Conservation (phyloP, 1,140 invertebrate species). For the Anastrepha ludens region DNA sequence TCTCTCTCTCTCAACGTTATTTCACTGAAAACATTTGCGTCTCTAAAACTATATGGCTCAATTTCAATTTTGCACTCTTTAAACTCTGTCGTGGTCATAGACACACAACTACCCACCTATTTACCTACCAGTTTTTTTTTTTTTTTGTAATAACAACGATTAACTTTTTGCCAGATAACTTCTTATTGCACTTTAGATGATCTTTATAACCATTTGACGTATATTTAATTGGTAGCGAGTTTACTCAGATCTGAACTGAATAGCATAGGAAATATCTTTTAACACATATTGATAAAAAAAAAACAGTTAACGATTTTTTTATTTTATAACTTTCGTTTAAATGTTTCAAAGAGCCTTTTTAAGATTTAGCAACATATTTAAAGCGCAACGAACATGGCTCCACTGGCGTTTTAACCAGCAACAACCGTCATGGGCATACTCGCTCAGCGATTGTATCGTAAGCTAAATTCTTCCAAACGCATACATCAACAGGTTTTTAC, state of each 20-base stretch:
- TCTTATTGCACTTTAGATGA: constrained; percentile 38
- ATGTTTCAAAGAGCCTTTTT: neutral
- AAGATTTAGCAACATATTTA: constrained; percentile 6
- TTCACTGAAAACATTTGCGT: neutral
- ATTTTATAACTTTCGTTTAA: neutral
- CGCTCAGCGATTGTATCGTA: neutral
- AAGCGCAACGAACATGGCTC: constrained; percentile 7
- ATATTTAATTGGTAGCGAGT: neutral
- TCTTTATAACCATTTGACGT: neutral
- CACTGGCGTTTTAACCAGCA: constrained; percentile 10
- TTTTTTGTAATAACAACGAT: constrained; percentile 13
- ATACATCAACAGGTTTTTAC: constrained; percentile 19
- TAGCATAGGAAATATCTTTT: neutral
- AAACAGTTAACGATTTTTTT: neutral
- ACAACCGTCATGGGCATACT: neutral
- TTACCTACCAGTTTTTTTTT: constrained; percentile 27
- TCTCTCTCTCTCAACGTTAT: too few species aligned
- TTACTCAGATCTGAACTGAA: neutral
- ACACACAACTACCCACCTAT: neutral
- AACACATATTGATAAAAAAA: neutral
- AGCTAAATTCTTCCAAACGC: constrained; percentile 13
- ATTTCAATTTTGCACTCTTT: neutral
- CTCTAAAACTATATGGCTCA: neutral
- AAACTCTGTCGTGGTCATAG: neutral
- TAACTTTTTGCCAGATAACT: constrained; percentile 19